Conservation (phyloP, 2,797 vertebrate species). For the Microchirus variegatus region DNA sequence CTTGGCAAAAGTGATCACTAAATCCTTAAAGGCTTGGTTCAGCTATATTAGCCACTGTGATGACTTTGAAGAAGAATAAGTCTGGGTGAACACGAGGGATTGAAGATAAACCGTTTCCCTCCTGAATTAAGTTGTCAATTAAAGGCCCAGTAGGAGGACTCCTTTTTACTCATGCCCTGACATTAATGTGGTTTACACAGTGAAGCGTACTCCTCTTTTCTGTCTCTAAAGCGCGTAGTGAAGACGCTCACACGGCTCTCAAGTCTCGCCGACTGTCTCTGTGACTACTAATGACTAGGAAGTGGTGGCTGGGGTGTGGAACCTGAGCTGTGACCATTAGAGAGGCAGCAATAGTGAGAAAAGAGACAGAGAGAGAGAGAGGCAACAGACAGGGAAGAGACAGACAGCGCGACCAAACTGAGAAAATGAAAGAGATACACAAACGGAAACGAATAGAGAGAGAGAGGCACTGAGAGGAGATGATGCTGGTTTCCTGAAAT, state of each 20-base stretch:
- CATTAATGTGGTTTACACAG: conserved; percentile 18
- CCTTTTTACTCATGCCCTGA: conserved; percentile 11
- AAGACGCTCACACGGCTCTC: conserved; percentile 43
- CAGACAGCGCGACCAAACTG: conserved; percentile 7
- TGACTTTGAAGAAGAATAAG: conserved; percentile 37
- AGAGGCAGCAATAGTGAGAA: conserved; percentile 8
- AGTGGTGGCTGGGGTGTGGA: conserved; percentile 20
- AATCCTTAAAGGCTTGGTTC: conserved; percentile 9
- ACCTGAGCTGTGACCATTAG: conserved; percentile 33
- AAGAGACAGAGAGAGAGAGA: not conserved
- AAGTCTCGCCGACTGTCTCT: conserved; percentile 21
- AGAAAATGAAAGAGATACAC: too few species aligned
- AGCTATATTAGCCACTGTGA: conserved; percentile 28
- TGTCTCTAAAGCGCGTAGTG: conserved; percentile 7
- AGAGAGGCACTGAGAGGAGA: conserved; percentile 4
- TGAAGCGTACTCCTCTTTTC: conserved; percentile 5
- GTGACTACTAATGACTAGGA: conserved; percentile 35
- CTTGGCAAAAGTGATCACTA: not conserved
- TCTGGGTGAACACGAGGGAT: conserved; percentile 22
- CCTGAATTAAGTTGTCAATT: conserved; percentile 13
- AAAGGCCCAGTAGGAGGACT: conserved; percentile 8
- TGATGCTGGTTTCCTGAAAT: conserved; percentile 56
- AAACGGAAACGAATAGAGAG: not conserved
- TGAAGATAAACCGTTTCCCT: conserved; percentile 24
- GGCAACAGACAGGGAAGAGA: not conserved